Percentiles rank a stretch among this genome's conserved stretches.
Conservation (phyloP, 2,888 invertebrate species). For the Andrena trimmerana region DNA sequence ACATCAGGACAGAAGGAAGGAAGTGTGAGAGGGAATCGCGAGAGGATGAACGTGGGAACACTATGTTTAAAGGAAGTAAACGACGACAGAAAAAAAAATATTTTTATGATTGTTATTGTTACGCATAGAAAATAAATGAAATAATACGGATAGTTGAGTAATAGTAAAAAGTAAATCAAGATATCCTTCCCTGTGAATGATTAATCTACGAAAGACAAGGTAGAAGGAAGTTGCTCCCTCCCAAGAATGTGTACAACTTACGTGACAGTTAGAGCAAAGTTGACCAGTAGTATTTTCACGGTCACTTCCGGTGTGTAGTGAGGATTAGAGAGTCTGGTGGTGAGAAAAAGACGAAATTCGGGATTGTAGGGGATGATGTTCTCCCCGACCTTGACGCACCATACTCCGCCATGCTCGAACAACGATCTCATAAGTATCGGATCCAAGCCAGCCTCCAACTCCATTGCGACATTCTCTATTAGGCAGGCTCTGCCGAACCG, state of each 20-base stretch:
- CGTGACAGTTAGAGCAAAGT: conserved; percentile 95
- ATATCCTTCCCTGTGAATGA: neutral
- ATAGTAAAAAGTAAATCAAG: too few species aligned
- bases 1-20: too few species aligned
- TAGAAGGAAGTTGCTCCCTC: neutral
- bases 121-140: too few species aligned
- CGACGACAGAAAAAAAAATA: too few species aligned
- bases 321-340: conserved; percentile 95
- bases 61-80: too few species aligned
- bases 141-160: too few species aligned
- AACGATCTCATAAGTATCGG: conserved; percentile 92
- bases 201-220: neutral
- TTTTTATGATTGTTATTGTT: too few species aligned
- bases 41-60: too few species aligned
- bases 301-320: conserved; percentile 95
- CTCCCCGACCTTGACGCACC: conserved; percentile 94
- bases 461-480: conserved; percentile 94
- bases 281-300: conserved; percentile 94
- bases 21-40: too few species aligned
- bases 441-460: conserved; percentile 94
- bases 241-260: conserved; percentile 76
- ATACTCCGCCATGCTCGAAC: conserved; percentile 91
- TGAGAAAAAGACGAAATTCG: conserved; percentile 94
- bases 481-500: conserved; percentile 91
- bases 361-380: conserved; percentile 92